Conservation (phyloP, 2,888 invertebrate genomes). For the Epinotia bilunana region DNA sequence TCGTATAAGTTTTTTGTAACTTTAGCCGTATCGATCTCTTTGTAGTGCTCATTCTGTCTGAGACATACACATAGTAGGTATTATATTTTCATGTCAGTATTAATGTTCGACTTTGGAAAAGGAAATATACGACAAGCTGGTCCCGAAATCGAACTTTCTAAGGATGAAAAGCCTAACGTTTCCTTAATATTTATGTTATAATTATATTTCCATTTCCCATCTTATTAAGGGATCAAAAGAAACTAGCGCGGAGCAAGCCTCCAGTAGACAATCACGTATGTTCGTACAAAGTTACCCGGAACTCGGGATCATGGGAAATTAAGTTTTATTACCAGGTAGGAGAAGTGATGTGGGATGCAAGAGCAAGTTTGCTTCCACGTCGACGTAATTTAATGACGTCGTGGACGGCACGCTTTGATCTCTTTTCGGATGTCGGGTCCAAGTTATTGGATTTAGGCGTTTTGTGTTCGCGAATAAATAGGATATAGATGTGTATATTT, state of each 20-base stretch:
- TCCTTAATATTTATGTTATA: slow-evolving; percentile 28
- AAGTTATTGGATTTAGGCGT: slow-evolving; percentile 44
- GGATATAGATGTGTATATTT: no score
- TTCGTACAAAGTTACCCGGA: slow-evolving; percentile 48
- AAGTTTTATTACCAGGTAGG: slow-evolving; percentile 21
- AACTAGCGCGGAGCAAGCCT: slow-evolving; percentile 51
- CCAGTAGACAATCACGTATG: slow-evolving; percentile 63
- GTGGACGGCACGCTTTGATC: slow-evolving; percentile 73
- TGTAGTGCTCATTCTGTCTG: no score
- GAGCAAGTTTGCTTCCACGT: slow-evolving; percentile 56
- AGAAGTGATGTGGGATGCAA: slow-evolving; percentile 47
- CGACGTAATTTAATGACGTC: slow-evolving; percentile 76
- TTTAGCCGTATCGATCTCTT: no score
- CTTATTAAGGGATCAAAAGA: slow-evolving; percentile 55
- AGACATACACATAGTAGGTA: no score
- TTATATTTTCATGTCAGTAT: no score
- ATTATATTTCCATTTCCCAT: slow-evolving; percentile 44
- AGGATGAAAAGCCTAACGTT: slow-evolving; percentile 1
- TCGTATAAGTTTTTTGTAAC: no score
- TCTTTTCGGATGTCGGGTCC: slow-evolving; percentile 59
- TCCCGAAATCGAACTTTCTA: background rate
- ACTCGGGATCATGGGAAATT: slow-evolving; percentile 47
- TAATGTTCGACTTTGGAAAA: no score
- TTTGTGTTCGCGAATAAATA: no score
- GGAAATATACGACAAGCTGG: background rate